Base-by-base conservation (phyloP, 2,888 invertebrate species). In the Lochmaea crataegi region DNA sequence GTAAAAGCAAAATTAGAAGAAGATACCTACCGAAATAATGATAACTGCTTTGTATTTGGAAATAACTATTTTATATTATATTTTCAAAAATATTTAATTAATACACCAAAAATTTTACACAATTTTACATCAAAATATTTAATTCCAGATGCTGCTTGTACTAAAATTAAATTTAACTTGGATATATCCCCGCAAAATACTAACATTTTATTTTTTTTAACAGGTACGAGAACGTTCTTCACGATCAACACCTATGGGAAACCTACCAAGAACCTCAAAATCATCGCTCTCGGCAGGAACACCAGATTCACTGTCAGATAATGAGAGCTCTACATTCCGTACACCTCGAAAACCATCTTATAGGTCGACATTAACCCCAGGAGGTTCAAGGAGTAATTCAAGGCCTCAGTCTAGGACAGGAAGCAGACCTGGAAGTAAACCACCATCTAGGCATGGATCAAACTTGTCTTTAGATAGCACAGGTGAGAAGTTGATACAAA, bases 161-260 rank as follows among this genome's bases (percentile, higher is more conserved):
- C 16, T 53, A 53, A 53, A 53, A 16, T 18, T 6, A 16, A 18
- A 7, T 18, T 53, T 10, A 16, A 16, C 9, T 18, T 53, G 32
- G 7, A 32, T 32, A 32, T 32, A 32, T 16, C n/a, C 16, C 3
- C 16, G 18, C 18, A 2, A 18, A 16, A 18, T 53, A 53, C 53
- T 16, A 53, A 53, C 53, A 53, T 53, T 53, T 9, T 16, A 16
- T 18, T 53, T 18, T 70, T 41, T 72, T 32, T 14, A 42, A 16
- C 66, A 97, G 97, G 96, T 97, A 74, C 92, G 97, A 83, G 98
- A 98, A 88, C 93, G 97, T 83, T 97, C 97, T 58, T 94, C 91
- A 74, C 92, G 96, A 82, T 97, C 97, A 72, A 94, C 96, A 79
- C 97, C 97, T 63, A 97, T 98, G 97, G 80, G 81, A 68, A 88